A percentile compares a stretch with the other conserved stretches of the same genome.
Evolutionary conservation across 2,888 invertebrate species (phyloP).

Genomic region (Cheilosia urbana): DNA sequence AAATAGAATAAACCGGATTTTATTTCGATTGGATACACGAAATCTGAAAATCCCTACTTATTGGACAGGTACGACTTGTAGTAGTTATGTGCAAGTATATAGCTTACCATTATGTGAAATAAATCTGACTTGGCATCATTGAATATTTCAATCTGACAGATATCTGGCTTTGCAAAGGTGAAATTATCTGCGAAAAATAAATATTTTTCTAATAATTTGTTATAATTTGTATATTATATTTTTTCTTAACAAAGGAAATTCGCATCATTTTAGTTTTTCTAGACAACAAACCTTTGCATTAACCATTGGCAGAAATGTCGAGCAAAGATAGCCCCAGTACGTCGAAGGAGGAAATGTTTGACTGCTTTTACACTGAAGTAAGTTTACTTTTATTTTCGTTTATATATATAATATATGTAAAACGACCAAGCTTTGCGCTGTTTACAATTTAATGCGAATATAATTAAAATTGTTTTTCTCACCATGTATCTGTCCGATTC

Average conservation of each 20-base stretch:
- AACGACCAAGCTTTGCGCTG: constrained; percentile 42
- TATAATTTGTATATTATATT: too few relatives aligned
- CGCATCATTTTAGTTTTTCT: neutral
- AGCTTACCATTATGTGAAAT: neutral
- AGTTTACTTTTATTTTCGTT: constrained; percentile 78
- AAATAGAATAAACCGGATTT: too few relatives aligned
- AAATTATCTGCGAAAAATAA: constrained; percentile 42
- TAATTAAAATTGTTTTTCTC: constrained; percentile 67
- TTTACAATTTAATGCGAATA: constrained; percentile 54
- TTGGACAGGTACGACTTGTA: too few relatives aligned
- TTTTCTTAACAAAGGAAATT: neutral
- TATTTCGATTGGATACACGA: too few relatives aligned
- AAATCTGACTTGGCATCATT: constrained; percentile 39
- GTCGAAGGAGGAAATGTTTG: constrained; percentile 89
- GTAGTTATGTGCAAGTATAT: too few relatives aligned
- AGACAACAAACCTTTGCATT: neutral
- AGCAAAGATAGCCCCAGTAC: constrained; percentile 79
- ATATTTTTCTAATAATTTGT: constrained; percentile 14
- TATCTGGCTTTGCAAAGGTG: constrained; percentile 32
- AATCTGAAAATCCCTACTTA: too few relatives aligned
- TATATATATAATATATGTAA: constrained; percentile 42
- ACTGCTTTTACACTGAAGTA: constrained; percentile 94
- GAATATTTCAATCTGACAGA: constrained; percentile 35
- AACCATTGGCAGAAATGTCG: constrained; percentile 49
- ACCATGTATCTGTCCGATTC: constrained; percentile 54